Percentiles rank a stretch among this genome's conserved stretches.
Evolutionary conservation across 2,797 vertebrate species (phyloP).

Genomic region (Mareca strepera): DNA sequence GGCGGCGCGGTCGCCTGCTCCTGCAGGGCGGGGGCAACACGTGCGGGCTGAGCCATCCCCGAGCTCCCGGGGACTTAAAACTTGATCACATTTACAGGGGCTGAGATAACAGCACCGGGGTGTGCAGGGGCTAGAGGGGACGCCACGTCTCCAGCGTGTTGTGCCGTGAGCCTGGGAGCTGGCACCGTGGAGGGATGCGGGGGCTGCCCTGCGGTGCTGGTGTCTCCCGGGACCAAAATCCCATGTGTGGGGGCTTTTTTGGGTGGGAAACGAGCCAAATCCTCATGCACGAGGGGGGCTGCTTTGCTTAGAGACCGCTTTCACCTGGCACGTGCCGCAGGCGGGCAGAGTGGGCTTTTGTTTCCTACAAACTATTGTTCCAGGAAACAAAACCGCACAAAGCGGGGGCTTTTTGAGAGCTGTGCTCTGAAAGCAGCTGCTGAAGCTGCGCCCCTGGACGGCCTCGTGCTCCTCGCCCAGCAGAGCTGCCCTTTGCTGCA

Average conservation of each 20-base stretch:
- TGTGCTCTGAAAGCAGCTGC: not conserved
- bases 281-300: not conserved
- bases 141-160: fast-evolving
- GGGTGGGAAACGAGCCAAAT: not conserved
- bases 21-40: not conserved
- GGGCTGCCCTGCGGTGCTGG: no score
- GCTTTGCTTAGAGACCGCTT: not conserved
- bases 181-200: not conserved
- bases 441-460: not conserved
- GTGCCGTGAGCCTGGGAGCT: fast-evolving
- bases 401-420: not conserved
- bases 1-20: not conserved
- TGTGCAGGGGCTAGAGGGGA: not conserved
- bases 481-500: not conserved
- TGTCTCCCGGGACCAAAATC: not conserved
- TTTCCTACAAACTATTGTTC: not conserved
- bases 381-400: not conserved
- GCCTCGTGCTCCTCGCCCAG: not conserved
- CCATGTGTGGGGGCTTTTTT: not conserved
- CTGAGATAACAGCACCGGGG: fast-evolving
- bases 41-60: not conserved
- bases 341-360: not conserved
- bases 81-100: not conserved
- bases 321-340: not conserved
- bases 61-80: not conserved